A percentile compares a stretch with the other conserved stretches of the same genome.
Evolutionary conservation across 2,888 invertebrate genomes (phyloP).

Genomic region (Nephrotoma appendiculata): DNA sequence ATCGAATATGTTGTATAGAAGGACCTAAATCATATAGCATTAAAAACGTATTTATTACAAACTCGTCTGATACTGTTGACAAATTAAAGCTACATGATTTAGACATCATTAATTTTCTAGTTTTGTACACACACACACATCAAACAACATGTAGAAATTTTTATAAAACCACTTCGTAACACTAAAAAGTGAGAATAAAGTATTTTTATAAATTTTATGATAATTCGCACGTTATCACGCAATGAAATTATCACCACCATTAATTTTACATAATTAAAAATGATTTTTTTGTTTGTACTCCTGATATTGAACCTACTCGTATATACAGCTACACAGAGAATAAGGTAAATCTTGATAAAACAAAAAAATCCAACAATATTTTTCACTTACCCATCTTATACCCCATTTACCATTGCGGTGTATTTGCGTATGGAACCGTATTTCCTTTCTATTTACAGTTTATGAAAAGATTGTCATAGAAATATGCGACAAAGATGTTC

Average conservation of each 20-base stretch:
- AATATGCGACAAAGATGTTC: not conserved
- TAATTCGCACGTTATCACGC: not conserved
- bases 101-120: not conserved
- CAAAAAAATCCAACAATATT: not conserved
- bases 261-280: not conserved
- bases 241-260: not conserved
- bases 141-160: too few species aligned
- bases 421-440: not conserved
- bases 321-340: not conserved
- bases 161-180: too few species aligned
- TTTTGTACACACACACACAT: not conserved
- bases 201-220: not conserved
- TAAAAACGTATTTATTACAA: not conserved
- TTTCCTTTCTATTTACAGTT: not conserved
- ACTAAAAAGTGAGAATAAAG: too few species aligned
- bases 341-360: not conserved
- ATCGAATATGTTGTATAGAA: not conserved
- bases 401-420: not conserved
- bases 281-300: not conserved
- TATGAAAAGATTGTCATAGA: not conserved
- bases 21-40: not conserved
- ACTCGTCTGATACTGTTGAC: not conserved
- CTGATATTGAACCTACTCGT: not conserved
- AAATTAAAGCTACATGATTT: not conserved
- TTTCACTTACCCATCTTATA: not conserved